These are phyloP conservation scores for Mythimna albipuncta DNA, from an alignment of 2,888 invertebrate species.

Conservation along the genomic window DNA sequence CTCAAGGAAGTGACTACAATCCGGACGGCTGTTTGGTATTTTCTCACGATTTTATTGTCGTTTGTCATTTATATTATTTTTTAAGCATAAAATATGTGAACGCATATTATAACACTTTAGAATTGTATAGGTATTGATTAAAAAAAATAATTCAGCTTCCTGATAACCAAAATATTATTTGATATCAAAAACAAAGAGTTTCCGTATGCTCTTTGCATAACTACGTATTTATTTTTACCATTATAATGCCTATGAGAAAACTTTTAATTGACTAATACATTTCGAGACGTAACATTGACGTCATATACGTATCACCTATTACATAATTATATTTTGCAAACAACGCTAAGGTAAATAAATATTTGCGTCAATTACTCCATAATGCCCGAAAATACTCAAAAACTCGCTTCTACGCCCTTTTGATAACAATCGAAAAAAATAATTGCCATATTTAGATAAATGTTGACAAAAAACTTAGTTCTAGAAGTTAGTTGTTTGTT, in stretches of 20 bases:
- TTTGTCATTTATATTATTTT: background rate
- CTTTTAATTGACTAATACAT: conserved; percentile 15
- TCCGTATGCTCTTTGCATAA: background rate
- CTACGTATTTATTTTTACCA: background rate
- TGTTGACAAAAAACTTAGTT: conserved; percentile 48
- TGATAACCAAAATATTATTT: background rate
- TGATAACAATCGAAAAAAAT: conserved; percentile 10
- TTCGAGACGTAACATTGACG: conserved; percentile 3
- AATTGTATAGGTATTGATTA: background rate
- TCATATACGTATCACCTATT: background rate
- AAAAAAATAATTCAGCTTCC: too few species aligned
- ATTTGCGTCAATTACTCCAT: conserved; percentile 39
- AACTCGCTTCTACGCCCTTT: conserved; percentile 15
- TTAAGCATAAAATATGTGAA: background rate
- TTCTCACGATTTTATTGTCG: background rate
- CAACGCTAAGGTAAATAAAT: background rate
- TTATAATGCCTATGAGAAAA: background rate
- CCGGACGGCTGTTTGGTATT: background rate
- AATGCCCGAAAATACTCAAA: conserved; percentile 2
- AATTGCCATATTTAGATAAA: conserved; percentile 40
- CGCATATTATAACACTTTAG: background rate
- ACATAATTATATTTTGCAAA: background rate
- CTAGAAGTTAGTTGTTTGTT: conserved; percentile 53
- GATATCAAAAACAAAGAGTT: background rate
- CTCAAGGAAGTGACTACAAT: too few species aligned